Evolutionary conservation across 2,797 vertebrate genomes (phyloP), one percentile per base, ranked within the genome.

Genomic region (Peromyscus melanophrys): DNA sequence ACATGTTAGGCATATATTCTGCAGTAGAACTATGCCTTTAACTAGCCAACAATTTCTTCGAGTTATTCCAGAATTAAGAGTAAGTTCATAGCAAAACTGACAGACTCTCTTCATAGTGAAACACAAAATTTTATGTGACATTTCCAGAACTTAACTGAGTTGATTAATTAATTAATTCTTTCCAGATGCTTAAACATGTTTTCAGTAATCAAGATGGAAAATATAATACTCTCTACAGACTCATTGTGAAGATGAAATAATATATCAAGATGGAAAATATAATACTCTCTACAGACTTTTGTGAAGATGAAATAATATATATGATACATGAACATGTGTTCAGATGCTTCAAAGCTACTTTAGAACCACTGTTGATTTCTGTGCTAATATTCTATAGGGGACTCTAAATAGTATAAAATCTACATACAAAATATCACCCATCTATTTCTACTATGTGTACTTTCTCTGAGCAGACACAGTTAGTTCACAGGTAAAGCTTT

Each of bases 181-280:
- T 95, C 13, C 23, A 83, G 12, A 57, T 83, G n/a, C 55, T 86
- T 61, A n/a, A 87, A 69, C 4, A 25, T 78, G 10, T 14, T 69
- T 2, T 92, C 40, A 91, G 7, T 67, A 94, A 78, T 43, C 76
- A 21, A 87, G 4, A 84, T 23, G n/a, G 16, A 16, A 86, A 61
- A 94, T 73, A 40, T n/a, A 73, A 73, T 73, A 9, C 37, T 69
- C 34, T 92, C 46, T 21, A 46, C 34, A 95, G 16, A 2, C 75
- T 84, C 73, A 34, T 81, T 93, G 25, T 76, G 57, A 94, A 69
- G 27, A 71, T 90, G 49, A 95, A 88, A 59, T 90, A 49, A 52
- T 1, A 80, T 55, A 84, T 34, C 76, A 21, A 87, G 4, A 84
- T 23, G n/a, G 16, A 16, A 86, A 61, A 94, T 73, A 40, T n/a